phyloP scores from a whole-genome alignment of 2,888 invertebrate species.

The Dioctria linearis region DNA sequence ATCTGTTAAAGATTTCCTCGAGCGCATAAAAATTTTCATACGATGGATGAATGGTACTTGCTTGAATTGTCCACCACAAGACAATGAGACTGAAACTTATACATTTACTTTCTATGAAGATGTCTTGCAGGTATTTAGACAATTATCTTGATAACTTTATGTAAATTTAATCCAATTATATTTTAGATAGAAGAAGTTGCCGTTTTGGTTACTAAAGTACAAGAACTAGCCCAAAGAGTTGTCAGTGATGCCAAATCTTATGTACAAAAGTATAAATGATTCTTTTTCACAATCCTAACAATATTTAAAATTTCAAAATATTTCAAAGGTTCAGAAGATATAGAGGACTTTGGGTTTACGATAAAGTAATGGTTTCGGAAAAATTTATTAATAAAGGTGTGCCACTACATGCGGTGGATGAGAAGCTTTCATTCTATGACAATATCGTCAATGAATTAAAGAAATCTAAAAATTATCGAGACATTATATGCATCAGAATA shows the following conservation, averaged over 20 bases:
- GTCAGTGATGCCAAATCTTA: constrained; percentile 78
- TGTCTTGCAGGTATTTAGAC: constrained; percentile 75
- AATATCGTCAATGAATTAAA: constrained; percentile 80
- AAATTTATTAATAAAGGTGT: constrained; percentile 81
- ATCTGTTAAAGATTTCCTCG: constrained; percentile 83
- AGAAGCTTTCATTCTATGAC: constrained; percentile 88
- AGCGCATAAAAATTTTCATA: constrained; percentile 80
- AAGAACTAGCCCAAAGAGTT: constrained; percentile 78
- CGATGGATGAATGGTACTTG: constrained; percentile 92
- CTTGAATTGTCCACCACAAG: constrained; percentile 74
- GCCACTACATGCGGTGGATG: constrained; percentile 79
- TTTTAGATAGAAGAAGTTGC: constrained; percentile 80
- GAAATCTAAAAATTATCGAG: constrained; percentile 74
- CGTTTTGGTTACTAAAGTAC: constrained; percentile 77
- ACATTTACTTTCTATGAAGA: constrained; percentile 87
- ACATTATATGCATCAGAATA: constrained; percentile 80
- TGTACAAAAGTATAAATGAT: constrained; percentile 72
- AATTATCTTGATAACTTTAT: not conserved
- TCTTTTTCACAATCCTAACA: not conserved
- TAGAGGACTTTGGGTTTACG: constrained; percentile 82
- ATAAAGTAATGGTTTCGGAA: constrained; percentile 82
- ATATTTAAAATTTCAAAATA: not conserved
- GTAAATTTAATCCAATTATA: constrained; percentile 69
- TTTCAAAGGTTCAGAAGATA: constrained; percentile 80
- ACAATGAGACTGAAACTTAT: constrained; percentile 71